phyloP scores from a whole-genome alignment of 2,888 invertebrate species.

The Agrochola lychnidis region DNA sequence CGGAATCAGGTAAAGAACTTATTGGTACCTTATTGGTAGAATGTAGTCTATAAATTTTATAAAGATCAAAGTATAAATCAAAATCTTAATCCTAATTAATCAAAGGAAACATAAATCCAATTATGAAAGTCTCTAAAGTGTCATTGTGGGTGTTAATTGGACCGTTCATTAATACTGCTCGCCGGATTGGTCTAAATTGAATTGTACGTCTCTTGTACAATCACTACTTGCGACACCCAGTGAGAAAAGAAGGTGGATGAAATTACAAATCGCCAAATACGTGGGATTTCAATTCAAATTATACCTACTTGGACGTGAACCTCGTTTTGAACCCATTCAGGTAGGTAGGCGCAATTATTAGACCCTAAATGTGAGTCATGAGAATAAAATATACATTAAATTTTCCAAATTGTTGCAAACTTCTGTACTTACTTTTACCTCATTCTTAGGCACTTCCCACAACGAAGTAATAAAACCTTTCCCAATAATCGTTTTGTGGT shows the following conservation, averaged over 20 bases:
- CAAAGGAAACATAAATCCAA: slow-evolving; percentile 50
- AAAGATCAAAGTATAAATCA: slow-evolving; percentile 30
- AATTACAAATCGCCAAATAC: slow-evolving; percentile 65
- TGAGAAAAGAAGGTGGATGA: slow-evolving; percentile 60
- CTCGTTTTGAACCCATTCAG: slow-evolving; percentile 34
- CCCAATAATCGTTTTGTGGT: slow-evolving; percentile 29
- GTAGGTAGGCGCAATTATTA: slow-evolving; percentile 41
- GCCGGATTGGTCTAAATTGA: slow-evolving; percentile 50
- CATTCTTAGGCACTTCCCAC: slow-evolving; percentile 18
- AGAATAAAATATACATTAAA: slow-evolving; percentile 34
- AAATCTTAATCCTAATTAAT: slow-evolving; percentile 34
- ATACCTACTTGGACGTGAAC: slow-evolving; percentile 31
- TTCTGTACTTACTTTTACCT: slow-evolving; percentile 21
- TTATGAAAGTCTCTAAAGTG: slow-evolving; percentile 54
- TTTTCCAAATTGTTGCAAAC: slow-evolving; percentile 10
- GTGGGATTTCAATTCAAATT: slow-evolving; percentile 64
- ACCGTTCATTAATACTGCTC: slow-evolving; percentile 43
- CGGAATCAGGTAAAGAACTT: slow-evolving; percentile 11
- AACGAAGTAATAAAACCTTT: slow-evolving; percentile 41
- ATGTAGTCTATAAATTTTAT: slow-evolving; percentile 9
- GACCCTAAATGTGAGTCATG: slow-evolving; percentile 34
- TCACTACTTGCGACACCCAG: slow-evolving; percentile 58
- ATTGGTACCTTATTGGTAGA: not conserved
- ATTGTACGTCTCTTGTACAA: slow-evolving; percentile 61
- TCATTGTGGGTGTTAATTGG: slow-evolving; percentile 62